Percentiles rank a stretch among this genome's conserved stretches.
Conservation (phyloP, 2,797 vertebrate genomes). For the Sebastes baramenuke region DNA sequence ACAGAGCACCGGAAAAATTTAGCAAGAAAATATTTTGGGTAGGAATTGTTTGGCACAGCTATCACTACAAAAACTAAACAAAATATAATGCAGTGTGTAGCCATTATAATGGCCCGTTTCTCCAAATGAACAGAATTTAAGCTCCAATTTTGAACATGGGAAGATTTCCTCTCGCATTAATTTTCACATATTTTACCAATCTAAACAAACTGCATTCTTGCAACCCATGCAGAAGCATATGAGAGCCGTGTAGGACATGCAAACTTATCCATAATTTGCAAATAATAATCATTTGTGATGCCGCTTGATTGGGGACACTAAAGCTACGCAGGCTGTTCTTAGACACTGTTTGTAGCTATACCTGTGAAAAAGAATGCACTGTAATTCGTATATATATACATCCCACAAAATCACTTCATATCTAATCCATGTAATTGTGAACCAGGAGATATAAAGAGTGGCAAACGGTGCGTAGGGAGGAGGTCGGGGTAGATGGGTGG, state of each 20-base stretch:
- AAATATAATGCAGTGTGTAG: background rate
- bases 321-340: too few relatives aligned
- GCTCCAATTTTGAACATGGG: background rate
- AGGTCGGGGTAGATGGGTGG: too few relatives aligned
- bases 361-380: accelerated
- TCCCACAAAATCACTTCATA: too few relatives aligned
- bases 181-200: background rate
- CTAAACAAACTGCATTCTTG: background rate
- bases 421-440: too few relatives aligned
- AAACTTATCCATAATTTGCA: accelerated
- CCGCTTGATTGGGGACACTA: too few relatives aligned
- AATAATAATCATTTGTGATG: too few relatives aligned
- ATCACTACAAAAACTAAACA: accelerated
- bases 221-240: background rate
- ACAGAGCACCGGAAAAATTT: background rate
- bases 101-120: background rate
- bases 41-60: too few relatives aligned
- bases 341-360: too few relatives aligned
- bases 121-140: background rate
- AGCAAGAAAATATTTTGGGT: background rate
- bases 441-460: too few relatives aligned
- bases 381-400: too few relatives aligned
- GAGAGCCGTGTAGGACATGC: too few relatives aligned
- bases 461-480: too few relatives aligned
- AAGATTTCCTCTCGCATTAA: background rate